Evolutionary conservation across 2,888 invertebrate species (phyloP), one percentile per base, ranked within the genome.

Genomic region (Bellardia bayeri): DNA sequence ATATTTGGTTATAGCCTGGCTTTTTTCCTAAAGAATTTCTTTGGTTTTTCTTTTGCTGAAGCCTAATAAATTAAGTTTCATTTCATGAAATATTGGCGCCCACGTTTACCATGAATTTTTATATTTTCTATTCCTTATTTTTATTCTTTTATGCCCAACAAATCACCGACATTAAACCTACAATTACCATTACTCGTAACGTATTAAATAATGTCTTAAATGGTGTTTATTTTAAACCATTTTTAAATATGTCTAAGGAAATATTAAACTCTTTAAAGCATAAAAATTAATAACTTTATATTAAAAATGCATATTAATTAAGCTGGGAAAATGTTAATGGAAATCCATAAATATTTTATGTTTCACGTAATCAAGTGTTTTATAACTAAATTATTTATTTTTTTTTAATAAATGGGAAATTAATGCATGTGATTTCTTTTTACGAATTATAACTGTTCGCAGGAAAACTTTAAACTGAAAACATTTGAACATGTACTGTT

Each of bases 41-140:
- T 61, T 61, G 40, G 40, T 14, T 75, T 68, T 69, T 61, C 76
- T 76, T 64, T 33, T n/a, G 9, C 5, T 51, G 13, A 30, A 40
- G n/a, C 9, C 8, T 56, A 64, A 74, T 74, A 82, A 82, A 74
- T 82, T 64, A 81, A 42, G 8, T 45, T 6, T 66, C 66, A 74
- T 58, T 51, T 51, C 74, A 75, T 82, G 78, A 85, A 23, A 74
- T 82, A 87, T 85, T 78, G 87, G 87, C 85, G 85, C 87, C 84
- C 87, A 87, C 87, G 87, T 87, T 85, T 78, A 84, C 37, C 14
- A 16, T 66, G 45, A 76, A 61, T 40, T 69, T 69, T 16, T 42
- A 4, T 7, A 66, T 56, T 58, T 30, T 40, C 0, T 54, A 37
- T 66, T 76, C 51, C 13, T 54, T 76, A 23, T 75, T 82, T 23